These are phyloP conservation scores for Brienomyrus longianalis DNA, from an alignment of 2,113 vertebrate species.

Conservation along the genomic window DNA sequence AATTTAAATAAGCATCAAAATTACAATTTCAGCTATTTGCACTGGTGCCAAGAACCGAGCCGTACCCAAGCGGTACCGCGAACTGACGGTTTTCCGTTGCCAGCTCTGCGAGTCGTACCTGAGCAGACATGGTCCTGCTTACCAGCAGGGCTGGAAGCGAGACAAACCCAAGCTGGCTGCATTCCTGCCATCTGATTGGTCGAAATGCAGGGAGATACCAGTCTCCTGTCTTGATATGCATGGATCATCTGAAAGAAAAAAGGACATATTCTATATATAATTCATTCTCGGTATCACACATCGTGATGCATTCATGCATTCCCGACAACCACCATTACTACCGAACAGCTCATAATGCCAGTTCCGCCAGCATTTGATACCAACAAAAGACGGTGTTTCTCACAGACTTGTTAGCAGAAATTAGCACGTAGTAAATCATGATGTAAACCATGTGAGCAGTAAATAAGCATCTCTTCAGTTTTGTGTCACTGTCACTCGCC, in stretches of 20 bases:
- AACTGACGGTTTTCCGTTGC: background rate
- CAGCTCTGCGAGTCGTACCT: background rate
- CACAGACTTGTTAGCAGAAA: background rate
- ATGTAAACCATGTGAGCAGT: background rate
- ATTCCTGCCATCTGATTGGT: background rate
- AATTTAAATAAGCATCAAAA: background rate
- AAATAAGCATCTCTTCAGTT: background rate
- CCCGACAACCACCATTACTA: background rate
- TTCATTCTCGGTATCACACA: background rate
- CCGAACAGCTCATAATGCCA: background rate
- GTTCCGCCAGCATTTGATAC: background rate
- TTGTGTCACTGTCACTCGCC: background rate
- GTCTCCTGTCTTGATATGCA: background rate
- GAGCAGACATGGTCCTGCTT: background rate
- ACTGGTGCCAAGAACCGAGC: background rate
- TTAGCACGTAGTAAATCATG: background rate
- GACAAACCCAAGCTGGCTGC: background rate
- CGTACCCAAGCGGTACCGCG: background rate
- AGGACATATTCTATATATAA: background rate
- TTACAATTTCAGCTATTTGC: background rate
- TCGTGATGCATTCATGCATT: background rate
- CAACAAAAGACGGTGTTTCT: background rate
- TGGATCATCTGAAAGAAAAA: background rate
- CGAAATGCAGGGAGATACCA: background rate
- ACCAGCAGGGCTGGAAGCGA: background rate